Evolutionary conservation across 2,113 vertebrate genomes (phyloP).

Genomic region (Nanorana parkeri): DNA sequence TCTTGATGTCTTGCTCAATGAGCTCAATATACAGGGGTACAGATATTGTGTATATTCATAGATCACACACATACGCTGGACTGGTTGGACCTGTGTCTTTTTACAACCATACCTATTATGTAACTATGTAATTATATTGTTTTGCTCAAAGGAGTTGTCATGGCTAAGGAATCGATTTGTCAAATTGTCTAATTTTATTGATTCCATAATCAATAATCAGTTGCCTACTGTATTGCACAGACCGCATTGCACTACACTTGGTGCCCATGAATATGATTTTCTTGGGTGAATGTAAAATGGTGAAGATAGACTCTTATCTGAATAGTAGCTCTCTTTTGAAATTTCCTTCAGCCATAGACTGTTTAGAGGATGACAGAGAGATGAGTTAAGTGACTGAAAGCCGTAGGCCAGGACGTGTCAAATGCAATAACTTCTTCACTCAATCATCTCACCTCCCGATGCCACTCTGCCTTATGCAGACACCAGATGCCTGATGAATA

Average conservation of each 20-base stretch:
- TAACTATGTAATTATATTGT: too few relatives aligned
- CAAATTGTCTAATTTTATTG: too few relatives aligned
- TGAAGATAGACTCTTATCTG: conserved; percentile 28
- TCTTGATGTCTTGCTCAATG: too few relatives aligned
- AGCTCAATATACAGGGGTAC: too few relatives aligned
- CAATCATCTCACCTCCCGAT: conserved; percentile 76
- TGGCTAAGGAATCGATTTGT: too few relatives aligned
- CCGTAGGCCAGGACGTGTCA: conserved; percentile 68
- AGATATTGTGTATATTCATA: too few relatives aligned
- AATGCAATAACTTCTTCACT: conserved; percentile 70
- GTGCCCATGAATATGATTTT: neutral
- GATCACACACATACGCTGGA: too few relatives aligned
- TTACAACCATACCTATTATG: too few relatives aligned
- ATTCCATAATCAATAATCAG: neutral
- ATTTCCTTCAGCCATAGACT: conserved; percentile 44
- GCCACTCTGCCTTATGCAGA: conserved; percentile 73
- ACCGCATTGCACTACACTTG: neutral
- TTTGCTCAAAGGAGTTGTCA: too few relatives aligned
- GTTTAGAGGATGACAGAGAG: conserved; percentile 59
- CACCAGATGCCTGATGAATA: conserved; percentile 76
- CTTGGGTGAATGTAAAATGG: conserved; percentile 8
- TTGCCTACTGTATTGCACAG: neutral
- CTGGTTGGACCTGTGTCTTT: too few relatives aligned
- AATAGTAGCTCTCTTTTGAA: conserved; percentile 40
- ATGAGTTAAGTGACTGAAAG: conserved; percentile 67